Base-by-base conservation (phyloP, 2,888 invertebrate genomes). In the Epiblema foenella region DNA sequence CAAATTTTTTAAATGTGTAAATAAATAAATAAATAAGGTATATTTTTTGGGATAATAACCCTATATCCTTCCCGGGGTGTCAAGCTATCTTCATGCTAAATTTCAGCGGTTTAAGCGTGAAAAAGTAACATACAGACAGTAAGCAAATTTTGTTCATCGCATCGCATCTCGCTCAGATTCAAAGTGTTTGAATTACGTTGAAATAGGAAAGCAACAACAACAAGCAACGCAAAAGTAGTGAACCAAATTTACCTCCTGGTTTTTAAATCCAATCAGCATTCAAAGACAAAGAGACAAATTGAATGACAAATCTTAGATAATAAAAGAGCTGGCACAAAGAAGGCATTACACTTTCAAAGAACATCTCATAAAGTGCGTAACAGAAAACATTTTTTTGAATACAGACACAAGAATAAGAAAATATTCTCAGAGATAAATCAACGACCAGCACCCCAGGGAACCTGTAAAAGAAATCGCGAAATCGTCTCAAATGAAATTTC, bases 401-500 rank as follows among this genome's bases (percentile, higher is more conserved):
- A 77, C 72, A 78, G 73, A 76, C 62, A 85, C 83, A 83, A 82
- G 79, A 79, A 76, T 75, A 81, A 79, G 85, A 83, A 83, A 80
- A 72, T 73, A 68, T 68, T 64, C 82, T 83, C 76, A 73, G 77
- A 83, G 83, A 89, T 90, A 92, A 92, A 91, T 91, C 91, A 91
- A 88, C 87, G 82, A 79, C 73, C 78, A 77, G 74, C 81, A 84
- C 90, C 84, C 81, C 29, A 78, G 88, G 90, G 88, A 83, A 84
- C 83, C 79, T 82, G 85, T 76, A 80, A 78, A 80, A 81, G 82
- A 87, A 89, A 89, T 91, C 89, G 89, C 85, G 84, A 86, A 91
- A 90, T 89, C 87, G 89, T 88, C 90, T 86, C 89, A 91, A 91
- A 92, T 91, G 89, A 92, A 92, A 91, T 92, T 91, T 91, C 89